Evolutionary conservation across 2,797 vertebrate genomes (phyloP), one percentile per base, ranked within the genome.

Genomic region (Micrastur ruficollis): DNA sequence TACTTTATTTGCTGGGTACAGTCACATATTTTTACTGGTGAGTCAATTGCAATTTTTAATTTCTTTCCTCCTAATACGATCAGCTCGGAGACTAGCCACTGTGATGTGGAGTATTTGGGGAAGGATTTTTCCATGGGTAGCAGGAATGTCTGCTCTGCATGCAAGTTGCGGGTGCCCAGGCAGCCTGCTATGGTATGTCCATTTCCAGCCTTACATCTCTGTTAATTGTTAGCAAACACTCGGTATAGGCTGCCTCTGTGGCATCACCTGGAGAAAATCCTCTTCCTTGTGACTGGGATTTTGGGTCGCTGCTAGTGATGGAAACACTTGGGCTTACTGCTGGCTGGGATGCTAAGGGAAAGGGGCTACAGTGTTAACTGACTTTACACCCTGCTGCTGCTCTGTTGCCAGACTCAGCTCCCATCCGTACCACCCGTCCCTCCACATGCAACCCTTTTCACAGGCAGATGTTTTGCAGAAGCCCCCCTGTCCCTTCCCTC

Each of bases 41-140:
- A 97, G 89, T 97, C 95, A 96, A 86, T 93, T 93, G 92, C 87
- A 96, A 82, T 95, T 97, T 90, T 94, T 59, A 86, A 92, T 97
- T 97, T 93, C 75, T 93, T 88, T 90, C 80, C 68, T 89, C 34
- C 49, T 91, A 86, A 70, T 59, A 82, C 11, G 6, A 92, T 81
- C 68, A 47, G 38, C 76, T 89, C 79, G 61, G 56, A 94, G 83
- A 85, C 67, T 65, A 76, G 58, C 50, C 31, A 72, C 91, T 89
- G 31, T 86, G 61, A 83, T 72, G 81, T 85, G 89, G 80, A 90
- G 92, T 92, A 86, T 86, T 49, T 88, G 73, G 81, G 92, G 81
- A 84, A 91, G 73, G 53, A 61, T 78, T 94, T 94, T 91, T 92
- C 74, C 53, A 49, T 8, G 71, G 68, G 66, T n/a, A 72, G 49